Conservation (phyloP, 2,797 vertebrate species). For the Arnoldichthys spilopterus region DNA sequence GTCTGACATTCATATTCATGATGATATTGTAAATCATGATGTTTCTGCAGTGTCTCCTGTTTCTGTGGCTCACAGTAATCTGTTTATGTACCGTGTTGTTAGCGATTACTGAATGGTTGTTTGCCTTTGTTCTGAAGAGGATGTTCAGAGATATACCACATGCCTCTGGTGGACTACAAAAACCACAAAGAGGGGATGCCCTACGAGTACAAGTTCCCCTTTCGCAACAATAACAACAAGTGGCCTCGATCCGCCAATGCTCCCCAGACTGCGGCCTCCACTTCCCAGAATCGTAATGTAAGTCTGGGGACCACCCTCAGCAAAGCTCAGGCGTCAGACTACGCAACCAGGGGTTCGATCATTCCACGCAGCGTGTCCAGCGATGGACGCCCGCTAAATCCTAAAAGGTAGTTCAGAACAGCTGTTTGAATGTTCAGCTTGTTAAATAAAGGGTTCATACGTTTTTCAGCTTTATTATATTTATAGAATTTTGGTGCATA, state of each 20-base stretch:
- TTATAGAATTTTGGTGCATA: neutral
- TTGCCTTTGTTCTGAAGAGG: slow-evolving; percentile 77
- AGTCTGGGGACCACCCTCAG: slow-evolving; percentile 81
- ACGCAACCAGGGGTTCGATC: slow-evolving; percentile 80
- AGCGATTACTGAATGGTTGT: slow-evolving; percentile 12
- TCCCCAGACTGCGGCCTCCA: slow-evolving; percentile 68
- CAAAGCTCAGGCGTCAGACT: slow-evolving; percentile 81
- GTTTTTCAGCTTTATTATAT: neutral
- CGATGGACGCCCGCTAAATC: slow-evolving; percentile 89
- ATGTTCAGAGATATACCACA: slow-evolving; percentile 94
- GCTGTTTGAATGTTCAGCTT: neutral
- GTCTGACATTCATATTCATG: neutral
- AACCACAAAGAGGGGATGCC: slow-evolving; percentile 92
- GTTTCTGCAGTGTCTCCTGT: neutral
- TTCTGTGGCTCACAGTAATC: neutral
- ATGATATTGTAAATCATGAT: neutral
- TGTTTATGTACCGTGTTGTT: neutral
- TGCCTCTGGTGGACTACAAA: slow-evolving; percentile 97
- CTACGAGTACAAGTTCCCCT: slow-evolving; percentile 95
- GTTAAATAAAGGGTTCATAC: neutral
- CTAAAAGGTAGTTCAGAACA: slow-evolving; percentile 80
- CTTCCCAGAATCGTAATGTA: slow-evolving; percentile 75
- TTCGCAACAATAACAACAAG: slow-evolving; percentile 91
- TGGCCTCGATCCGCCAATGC: slow-evolving; percentile 90
- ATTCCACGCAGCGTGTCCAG: slow-evolving; percentile 96